Base-by-base conservation (phyloP, 2,888 invertebrate species). In the Aelia acuminata region DNA sequence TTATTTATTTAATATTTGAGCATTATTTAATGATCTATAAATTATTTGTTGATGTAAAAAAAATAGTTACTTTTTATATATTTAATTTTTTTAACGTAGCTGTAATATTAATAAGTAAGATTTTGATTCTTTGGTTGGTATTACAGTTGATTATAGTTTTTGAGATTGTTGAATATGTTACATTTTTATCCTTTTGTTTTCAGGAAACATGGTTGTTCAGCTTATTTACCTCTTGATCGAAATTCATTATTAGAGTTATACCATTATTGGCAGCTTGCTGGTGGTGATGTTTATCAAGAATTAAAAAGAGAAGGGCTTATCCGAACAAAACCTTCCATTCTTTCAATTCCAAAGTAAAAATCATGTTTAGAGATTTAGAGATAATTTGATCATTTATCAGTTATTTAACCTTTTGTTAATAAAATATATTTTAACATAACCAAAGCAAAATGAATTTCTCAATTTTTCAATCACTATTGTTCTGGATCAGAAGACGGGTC, bases 261-360 rank as follows among this genome's bases (percentile, higher is more conserved):
- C 92, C 96, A 98, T 92, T 95, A 98, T 93, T 99, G 99, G 99
- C 97, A 97, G 92, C 92, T 99, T 88, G 97, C 99, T 31, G 99
- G 99, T 1, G 98, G 98, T 0, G 98, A 99, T 93, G 96, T 98
- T 88, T 96, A 97, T 90, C 94, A 95, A 0, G 98, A 98, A 92
- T 93, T 99, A 50, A 97, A 97, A 91, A 97, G 97, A 91, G 97
- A 98, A 92, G 97, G 97, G 0, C 93, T 98, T 3, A 97, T 98
- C 88, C 95, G 97, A 91, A 97, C 96, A 89, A 96, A 96, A 91
- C 96, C 97, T 0, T 96, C 97, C 0, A 95, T 97, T 91, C 92
- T 97, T 91, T 95, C 96, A 31, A 93, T 97, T 93, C 97, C 97
- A 57, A 95, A 95, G 96, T 96, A 93, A 93, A 93, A 93, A 90